A percentile compares a stretch with the other conserved stretches of the same genome.
These are phyloP conservation scores for Diabrotica virgifera DNA, from an alignment of 1,140 invertebrate species.

Conservation along the genomic window DNA sequence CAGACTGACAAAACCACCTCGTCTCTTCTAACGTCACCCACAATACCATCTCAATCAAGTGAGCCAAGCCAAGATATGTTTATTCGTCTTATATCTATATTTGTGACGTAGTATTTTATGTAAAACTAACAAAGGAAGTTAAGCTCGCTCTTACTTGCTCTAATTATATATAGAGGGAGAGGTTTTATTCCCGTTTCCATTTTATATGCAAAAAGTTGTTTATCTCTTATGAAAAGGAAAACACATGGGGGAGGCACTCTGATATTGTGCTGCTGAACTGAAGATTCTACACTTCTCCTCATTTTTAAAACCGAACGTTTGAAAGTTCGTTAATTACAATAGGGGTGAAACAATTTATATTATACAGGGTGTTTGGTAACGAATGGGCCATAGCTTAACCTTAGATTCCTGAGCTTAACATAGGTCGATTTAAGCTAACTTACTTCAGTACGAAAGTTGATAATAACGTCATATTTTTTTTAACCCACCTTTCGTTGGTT, in stretches of 20 bases:
- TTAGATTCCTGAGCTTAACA: too few relatives aligned
- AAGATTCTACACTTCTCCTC: too few relatives aligned
- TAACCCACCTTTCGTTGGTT: too few relatives aligned
- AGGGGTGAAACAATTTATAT: too few relatives aligned
- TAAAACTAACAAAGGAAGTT: conserved; percentile 3
- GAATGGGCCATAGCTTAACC: too few relatives aligned
- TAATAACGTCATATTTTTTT: too few relatives aligned
- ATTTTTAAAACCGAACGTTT: too few relatives aligned
- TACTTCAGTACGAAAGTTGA: too few relatives aligned
- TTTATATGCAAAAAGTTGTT: conserved; percentile 3
- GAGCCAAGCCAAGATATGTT: not conserved
- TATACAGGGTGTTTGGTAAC: too few relatives aligned
- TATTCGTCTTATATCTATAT: not conserved
- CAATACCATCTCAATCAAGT: conserved; percentile 2
- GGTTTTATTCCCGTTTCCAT: not conserved
- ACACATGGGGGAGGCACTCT: not conserved
- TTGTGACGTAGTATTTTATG: not conserved
- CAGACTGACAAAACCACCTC: conserved; percentile 1
- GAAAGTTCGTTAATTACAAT: too few relatives aligned
- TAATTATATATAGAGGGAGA: not conserved
- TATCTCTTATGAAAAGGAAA: not conserved
- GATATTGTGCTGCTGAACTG: too few relatives aligned
- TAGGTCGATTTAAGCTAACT: too few relatives aligned
- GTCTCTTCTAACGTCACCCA: conserved; percentile 1
- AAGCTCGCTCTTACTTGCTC: not conserved